Base-by-base conservation (phyloP, 2,888 invertebrate genomes). In the Drosophila quinaria region DNA sequence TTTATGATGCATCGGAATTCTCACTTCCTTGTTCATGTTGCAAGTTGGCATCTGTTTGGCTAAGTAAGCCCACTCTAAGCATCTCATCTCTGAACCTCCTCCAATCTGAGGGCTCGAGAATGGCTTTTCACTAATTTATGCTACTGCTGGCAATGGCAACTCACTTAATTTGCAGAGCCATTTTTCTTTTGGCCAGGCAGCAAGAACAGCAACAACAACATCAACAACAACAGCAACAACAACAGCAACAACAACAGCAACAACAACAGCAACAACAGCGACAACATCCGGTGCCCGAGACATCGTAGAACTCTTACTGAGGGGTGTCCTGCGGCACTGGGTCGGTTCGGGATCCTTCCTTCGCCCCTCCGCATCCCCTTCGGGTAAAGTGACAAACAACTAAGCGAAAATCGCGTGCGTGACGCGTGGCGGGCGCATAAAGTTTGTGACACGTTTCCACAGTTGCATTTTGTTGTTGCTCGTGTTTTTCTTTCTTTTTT, bases 391-490 rank as follows among this genome's bases (percentile, higher is more conserved):
- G 84, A 87, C 84, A 85, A 85, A 85, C 84, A 87, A 85, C 84
- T 85, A 82, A 85, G 86, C 84, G 84, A 85, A 87, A 85, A 85
- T 85, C 84, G 88, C 87, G 84, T 83, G 88, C 85, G 87, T 88
- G 85, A 88, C 84, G 88, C 88, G 87, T 86, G 81, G 78, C 87
- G 74, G 78, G 75, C 70, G 86, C 84, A 85, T 87, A 87, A 85
- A 85, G 81, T 84, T 84, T 84, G 71, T 84, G 84, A 84, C 84
- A 84, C 84, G 84, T 84, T 84, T 84, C 82, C 87, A 85, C 78
- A 82, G 84, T 85, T 84, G 84, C 87, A 84, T 69, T 87, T 62
- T 75, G 76, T 69, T 74, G 70, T 61, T 78, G 55, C 64, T 67
- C 58, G 1, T 54, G 37, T 55, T 25, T 35, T 37, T 37, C 44